These are phyloP conservation scores for Talpa occidentalis DNA, from an alignment of 2,113 vertebrate species.

Conservation along the genomic window DNA sequence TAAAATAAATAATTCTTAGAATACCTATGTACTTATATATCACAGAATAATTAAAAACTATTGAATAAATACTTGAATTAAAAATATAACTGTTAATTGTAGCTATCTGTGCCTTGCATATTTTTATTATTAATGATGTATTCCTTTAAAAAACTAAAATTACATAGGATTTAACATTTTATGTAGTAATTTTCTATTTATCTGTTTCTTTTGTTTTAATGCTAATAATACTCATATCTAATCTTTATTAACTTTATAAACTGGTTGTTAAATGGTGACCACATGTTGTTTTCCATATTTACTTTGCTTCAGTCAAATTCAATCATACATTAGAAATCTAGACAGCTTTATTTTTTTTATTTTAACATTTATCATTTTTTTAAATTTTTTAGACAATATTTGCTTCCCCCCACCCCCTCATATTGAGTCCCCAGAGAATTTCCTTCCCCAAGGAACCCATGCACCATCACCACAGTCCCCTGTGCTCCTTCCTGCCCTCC, in stretches of 20 bases:
- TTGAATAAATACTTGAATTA: background rate
- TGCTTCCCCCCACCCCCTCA: too few species aligned
- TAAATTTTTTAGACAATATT: too few species aligned
- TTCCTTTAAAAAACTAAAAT: background rate
- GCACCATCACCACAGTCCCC: too few species aligned
- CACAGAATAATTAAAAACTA: background rate
- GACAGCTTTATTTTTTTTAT: background rate
- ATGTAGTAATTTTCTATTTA: background rate
- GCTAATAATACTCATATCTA: conserved; percentile 21
- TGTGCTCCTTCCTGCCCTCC: too few species aligned
- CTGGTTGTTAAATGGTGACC: background rate
- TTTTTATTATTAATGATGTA: background rate
- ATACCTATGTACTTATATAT: background rate
- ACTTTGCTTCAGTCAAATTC: conserved; percentile 37
- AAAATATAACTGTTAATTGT: background rate
- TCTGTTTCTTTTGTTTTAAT: background rate
- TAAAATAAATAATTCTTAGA: background rate
- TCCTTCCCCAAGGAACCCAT: too few species aligned
- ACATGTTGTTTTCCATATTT: background rate
- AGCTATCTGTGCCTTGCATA: background rate
- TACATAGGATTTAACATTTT: background rate
- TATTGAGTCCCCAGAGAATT: too few species aligned
- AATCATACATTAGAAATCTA: conserved; percentile 22
- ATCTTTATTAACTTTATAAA: conserved; percentile 34
- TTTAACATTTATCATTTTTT: too few species aligned